Evolutionary conservation across 2,888 invertebrate species (phyloP), one percentile per base, ranked within the genome.

Genomic region (Diarsia rubi): DNA sequence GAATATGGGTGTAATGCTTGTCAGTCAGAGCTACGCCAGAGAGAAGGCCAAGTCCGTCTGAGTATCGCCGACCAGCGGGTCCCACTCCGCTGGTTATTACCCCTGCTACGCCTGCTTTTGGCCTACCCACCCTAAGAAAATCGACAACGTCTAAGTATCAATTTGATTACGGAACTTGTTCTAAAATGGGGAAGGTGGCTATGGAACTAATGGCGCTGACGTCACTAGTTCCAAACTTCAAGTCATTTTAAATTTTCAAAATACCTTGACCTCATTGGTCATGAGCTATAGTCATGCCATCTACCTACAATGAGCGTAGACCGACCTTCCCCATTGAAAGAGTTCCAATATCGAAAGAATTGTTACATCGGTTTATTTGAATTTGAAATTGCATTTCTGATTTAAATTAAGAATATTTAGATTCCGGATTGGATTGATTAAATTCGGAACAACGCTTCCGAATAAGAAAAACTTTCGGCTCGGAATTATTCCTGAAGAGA

Each of bases 1-100:
- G 97, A 97, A 97, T 91, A 97, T 97, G 93, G 97, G 97, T 87
- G 97, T 97, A 85, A 95, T 97, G 94, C 96, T 97, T 83, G 96
- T 98, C 87, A 97, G 96, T 93, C 97, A 97, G 92, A 94, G 88
- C 89, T 91, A 94, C 86, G 90, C 91, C 74, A 86, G 94, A 78
- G 92, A 93, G 81, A 96, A 96, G 88, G 96, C 94, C 45, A 95
- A 95, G 86, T 96, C 96, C 49, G 96, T 96, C 90, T 96, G 96
- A 96, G 93, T 90, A 88, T 90, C 90, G 89, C 88, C 85, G 8
- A 88, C 94, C 93, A 93, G 96, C 94, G 95, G 94, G 81, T 42
- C 85, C 60, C 81, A 69, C 67, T 80, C 94, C 93, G 93, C 95
- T 93, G 94, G 93, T 83, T 87, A 86, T 78, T 93, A 92, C 90